These are phyloP conservation scores for Sisyra nigra DNA, from an alignment of 2,888 invertebrate genomes.

Conservation along the genomic window DNA sequence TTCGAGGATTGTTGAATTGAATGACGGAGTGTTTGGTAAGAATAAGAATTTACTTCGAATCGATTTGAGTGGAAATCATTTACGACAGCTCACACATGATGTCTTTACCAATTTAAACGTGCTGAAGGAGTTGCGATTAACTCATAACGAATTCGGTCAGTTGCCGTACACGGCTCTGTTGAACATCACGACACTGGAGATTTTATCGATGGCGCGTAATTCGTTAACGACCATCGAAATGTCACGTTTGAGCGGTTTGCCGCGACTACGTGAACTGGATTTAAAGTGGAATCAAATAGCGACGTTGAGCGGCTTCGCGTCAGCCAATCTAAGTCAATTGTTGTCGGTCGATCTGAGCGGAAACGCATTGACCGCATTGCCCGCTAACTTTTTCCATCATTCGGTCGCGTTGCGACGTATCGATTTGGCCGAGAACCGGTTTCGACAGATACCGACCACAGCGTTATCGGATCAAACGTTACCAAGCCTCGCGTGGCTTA, in stretches of 20 bases:
- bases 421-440: constrained; percentile 63
- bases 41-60: constrained; percentile 63
- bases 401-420: constrained; percentile 54
- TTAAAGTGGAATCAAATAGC: constrained; percentile 59
- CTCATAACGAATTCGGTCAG: constrained; percentile 54
- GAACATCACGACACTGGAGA: constrained; percentile 60
- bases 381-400: constrained; percentile 65
- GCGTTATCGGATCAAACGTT: constrained; percentile 59
- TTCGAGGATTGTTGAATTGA: constrained; percentile 50
- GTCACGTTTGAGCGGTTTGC: constrained; percentile 57
- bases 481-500: constrained; percentile 56
- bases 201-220: constrained; percentile 50
- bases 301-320: constrained; percentile 58
- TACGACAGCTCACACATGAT: constrained; percentile 49
- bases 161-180: constrained; percentile 65
- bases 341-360: constrained; percentile 58
- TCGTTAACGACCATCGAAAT: constrained; percentile 55
- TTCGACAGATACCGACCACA: constrained; percentile 61
- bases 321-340: constrained; percentile 56
- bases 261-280: constrained; percentile 56
- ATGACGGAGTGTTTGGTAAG: constrained; percentile 52
- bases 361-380: constrained; percentile 57
- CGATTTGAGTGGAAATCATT: constrained; percentile 52
- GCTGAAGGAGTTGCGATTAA: constrained; percentile 59
- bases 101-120: constrained; percentile 59